phyloP scores from a whole-genome alignment of 2,113 vertebrate species.

The Corvus cornix region DNA sequence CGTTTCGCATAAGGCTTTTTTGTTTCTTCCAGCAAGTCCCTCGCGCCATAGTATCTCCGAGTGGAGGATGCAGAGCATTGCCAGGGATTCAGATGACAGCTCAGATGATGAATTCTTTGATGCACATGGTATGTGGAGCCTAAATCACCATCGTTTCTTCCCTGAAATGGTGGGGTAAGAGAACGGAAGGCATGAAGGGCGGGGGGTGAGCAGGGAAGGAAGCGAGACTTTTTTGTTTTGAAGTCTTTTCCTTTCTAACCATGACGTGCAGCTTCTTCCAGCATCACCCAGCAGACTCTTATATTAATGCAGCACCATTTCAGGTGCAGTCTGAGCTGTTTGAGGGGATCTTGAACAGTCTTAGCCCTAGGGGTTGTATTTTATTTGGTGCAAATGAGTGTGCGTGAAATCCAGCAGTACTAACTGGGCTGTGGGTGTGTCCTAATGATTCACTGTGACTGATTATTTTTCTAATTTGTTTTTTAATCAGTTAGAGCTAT shows the following conservation, averaged over 20 bases:
- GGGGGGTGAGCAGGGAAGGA: background rate
- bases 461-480: background rate
- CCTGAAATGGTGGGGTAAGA: constrained; percentile 24
- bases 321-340: background rate
- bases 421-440: constrained; percentile 2
- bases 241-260: background rate
- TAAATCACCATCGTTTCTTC: background rate
- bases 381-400: background rate
- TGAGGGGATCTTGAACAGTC: background rate
- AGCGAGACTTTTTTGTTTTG: background rate
- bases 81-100: constrained; percentile 92
- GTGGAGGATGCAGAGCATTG: constrained; percentile 98
- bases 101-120: constrained; percentile 98
- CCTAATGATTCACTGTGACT: background rate
- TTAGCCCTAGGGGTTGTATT: background rate
- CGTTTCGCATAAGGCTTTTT: background rate
- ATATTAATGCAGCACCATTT: background rate
- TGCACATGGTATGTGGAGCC: constrained; percentile 82
- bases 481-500: background rate
- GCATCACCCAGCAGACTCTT: background rate
- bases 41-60: constrained; percentile 92
- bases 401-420: background rate
- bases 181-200: background rate
- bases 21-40: constrained; percentile 83
- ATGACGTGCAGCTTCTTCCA: background rate